Conservation (phyloP, 2,797 vertebrate genomes). For the Molothrus aeneus region DNA sequence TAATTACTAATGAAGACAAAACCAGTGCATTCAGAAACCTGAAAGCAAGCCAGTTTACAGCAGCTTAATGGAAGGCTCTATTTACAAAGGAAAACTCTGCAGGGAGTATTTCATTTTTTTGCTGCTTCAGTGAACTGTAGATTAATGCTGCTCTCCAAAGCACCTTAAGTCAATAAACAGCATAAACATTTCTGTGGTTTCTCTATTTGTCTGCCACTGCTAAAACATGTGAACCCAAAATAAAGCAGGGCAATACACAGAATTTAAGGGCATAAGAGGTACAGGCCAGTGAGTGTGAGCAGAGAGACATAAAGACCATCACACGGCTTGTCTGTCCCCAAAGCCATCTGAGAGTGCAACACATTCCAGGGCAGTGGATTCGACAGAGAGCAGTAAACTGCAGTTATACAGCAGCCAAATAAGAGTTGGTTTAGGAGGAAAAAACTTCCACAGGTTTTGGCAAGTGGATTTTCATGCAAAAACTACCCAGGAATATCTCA, state of each 20-base stretch:
- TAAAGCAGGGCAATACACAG: background rate
- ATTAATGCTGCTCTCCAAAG: conserved; percentile 50
- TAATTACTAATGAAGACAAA: conserved; percentile 52
- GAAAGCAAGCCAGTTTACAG: conserved; percentile 30
- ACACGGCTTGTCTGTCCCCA: background rate
- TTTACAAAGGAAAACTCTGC: conserved; percentile 30
- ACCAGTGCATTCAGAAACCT: background rate
- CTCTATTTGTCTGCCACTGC: background rate
- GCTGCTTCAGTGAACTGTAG: conserved; percentile 58
- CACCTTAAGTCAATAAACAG: conserved; percentile 33
- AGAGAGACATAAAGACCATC: background rate
- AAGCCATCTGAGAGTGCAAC: background rate
- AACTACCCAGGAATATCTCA: background rate
- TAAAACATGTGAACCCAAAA: background rate
- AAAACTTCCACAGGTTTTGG: background rate
- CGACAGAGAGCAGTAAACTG: background rate
- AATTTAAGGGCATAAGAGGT: background rate
- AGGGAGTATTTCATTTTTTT: conserved; percentile 47
- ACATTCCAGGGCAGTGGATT: background rate
- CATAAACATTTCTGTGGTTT: conserved; percentile 18
- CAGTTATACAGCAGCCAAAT: background rate
- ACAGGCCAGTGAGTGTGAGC: background rate
- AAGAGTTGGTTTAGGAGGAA: background rate
- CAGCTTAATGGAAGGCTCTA: conserved; percentile 18
- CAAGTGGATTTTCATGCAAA: background rate